Percentiles rank a stretch among this genome's conserved stretches.
Conservation (phyloP, 2,797 vertebrate genomes). For the Megalops cyprinoides region DNA sequence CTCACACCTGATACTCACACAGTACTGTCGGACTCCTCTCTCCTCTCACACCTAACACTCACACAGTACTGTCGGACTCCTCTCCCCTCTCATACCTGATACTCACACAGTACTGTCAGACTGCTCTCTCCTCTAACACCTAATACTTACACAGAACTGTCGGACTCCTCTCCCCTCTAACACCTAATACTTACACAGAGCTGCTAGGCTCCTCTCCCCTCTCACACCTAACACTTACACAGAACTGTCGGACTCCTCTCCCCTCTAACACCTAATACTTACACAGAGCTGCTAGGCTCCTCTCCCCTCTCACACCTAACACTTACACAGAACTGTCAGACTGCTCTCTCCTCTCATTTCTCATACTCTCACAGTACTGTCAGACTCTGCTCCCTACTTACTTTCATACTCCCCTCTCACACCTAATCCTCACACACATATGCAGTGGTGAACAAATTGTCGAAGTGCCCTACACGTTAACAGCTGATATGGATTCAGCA, state of each 20-base stretch:
- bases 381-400: neutral
- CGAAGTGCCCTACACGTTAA: too few species aligned
- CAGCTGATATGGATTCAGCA: too few species aligned
- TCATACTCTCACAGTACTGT: neutral
- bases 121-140: neutral
- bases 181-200: neutral
- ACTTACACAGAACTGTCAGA: neutral
- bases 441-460: too few species aligned
- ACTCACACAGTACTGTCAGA: neutral
- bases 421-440: neutral
- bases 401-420: neutral
- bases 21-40: neutral
- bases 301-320: neutral
- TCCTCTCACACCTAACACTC: neutral
- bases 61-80: neutral
- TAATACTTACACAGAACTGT: neutral
- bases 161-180: neutral
- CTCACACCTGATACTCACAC: neutral
- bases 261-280: neutral
- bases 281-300: neutral
- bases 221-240: neutral
- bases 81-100: neutral
- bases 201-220: neutral
- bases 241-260: neutral
- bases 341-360: neutral